Evolutionary conservation across 2,888 invertebrate species (phyloP), one percentile per base, ranked within the genome.

Genomic region (Nineta flava): DNA sequence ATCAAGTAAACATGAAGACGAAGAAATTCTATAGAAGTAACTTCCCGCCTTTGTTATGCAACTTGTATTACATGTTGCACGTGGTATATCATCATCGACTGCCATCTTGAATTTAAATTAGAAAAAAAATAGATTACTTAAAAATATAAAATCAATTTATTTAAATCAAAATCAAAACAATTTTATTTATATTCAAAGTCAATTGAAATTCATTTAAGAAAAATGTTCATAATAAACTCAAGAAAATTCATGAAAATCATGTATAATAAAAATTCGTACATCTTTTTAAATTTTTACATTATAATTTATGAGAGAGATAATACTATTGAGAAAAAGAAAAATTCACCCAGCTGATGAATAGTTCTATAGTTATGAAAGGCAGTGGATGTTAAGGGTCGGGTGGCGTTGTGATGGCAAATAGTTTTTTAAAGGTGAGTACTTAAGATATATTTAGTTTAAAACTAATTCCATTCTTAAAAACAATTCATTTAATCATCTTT

Each of bases 361-460:
- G 19, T 21, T 44, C 15, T 44, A 34, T 35, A 35, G 45, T 42
- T 34, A 32, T 35, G 21, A 75, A 76, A 75, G 74, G 75, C 76
- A 77, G 77, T 77, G 79, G 76, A 79, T 76, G 76, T 77, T 77
- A 77, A 79, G 79, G 77, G 78, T 77, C 79, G 79, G 77, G 78
- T 78, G 79, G 79, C 78, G 77, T 77, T 79, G 81, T 79, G 77
- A 81, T 81, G 81, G 80, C 79, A 79, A 78, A 79, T 77, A 69
- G 76, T 77, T 78, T 76, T 76, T 77, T 74, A 78, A 77, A 79
- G 81, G 81, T 81, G 76, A 81, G 81, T 78, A 21, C 26, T 26
- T 26, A 26, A 26, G 26, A 26, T 26, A 26, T 26, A 26, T 26
- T 26, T 26, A 26, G 26, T 26, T 26, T 26, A 26, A 26, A 26